Evolutionary conservation across 1,140 invertebrate genomes (phyloP), one percentile per base, ranked within the genome.

Genomic region (Macrosteles quadrilineatus): DNA sequence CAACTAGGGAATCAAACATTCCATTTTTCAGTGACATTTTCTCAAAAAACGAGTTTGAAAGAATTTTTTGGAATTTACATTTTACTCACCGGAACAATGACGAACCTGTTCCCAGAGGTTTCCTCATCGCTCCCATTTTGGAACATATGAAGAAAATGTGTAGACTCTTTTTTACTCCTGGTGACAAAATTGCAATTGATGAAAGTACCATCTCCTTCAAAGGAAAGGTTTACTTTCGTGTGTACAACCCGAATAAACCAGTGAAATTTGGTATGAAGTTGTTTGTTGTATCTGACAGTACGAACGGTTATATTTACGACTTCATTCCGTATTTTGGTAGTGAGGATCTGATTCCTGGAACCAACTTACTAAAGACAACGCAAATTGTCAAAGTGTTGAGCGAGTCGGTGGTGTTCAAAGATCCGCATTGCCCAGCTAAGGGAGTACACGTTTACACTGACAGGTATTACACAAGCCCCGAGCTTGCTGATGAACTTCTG

Each of bases 11-110:
- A 2, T 31, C 25, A 27, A 31, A 31, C 2, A 40, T 36, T 11
- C 63, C 32, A 4, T 65, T 65, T 40, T 65, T 36, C 21, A 40
- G 29, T 12, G 63, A 65, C n/a, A 31, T 65, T 19, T 65, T 65
- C 25, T 2, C 29, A 11, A 32, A 40, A 27, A 32, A 31, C 32
- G 31, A 40, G 32, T 65, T 36, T 65, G n/a, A 31, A 21, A 36
- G 2, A 3, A 9, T 65, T 2, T 65, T 65, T 21, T 65, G 32
- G 17, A 65, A 65, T 65, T 21, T 65, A 21, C 63, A 65, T 65
- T 65, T 65, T 40, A 40, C n/a, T 14, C 29, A 40, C 32, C 29
- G 25, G 23, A 32, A 40, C 29, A 21, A 40, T 19, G 2, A 32
- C 11, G 63, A 65, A 31, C 19, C 63, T 17, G 31, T 31, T 3